Evolutionary conservation across 2,113 vertebrate species (phyloP).

Genomic region (Stictonetta naevosa): DNA sequence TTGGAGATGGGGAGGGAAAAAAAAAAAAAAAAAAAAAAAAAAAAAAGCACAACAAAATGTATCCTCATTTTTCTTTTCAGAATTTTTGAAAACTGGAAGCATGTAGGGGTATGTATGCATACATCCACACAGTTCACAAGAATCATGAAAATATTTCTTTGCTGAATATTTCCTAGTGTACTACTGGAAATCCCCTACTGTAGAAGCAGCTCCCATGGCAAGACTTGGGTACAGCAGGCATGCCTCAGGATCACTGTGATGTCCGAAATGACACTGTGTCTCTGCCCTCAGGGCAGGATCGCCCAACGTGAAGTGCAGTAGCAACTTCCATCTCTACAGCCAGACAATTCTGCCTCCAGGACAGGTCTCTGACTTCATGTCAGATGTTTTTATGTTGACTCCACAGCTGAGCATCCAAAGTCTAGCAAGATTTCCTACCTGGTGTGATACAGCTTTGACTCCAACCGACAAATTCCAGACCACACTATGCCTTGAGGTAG

Average conservation of each 20-base stretch:
- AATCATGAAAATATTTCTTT: background rate
- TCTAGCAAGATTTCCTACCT: background rate
- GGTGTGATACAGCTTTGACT: background rate
- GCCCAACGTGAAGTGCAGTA: background rate
- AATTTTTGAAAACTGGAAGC: background rate
- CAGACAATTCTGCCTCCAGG: constrained; percentile 5
- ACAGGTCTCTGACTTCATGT: background rate
- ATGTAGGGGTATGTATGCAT: background rate
- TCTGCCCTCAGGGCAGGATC: background rate
- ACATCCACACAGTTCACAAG: background rate
- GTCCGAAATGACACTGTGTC: background rate
- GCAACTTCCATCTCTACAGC: constrained; percentile 23
- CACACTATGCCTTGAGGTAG: background rate
- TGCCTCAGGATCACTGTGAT: background rate
- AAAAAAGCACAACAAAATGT: no score
- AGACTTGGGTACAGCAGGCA: background rate
- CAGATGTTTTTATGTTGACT: background rate
- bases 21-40: background rate
- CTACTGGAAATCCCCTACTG: background rate
- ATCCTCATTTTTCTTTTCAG: background rate
- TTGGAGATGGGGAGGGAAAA: background rate
- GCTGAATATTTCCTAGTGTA: background rate
- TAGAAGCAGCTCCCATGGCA: background rate
- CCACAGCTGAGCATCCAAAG: background rate
- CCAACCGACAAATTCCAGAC: background rate